Evolutionary conservation across 2,113 vertebrate species (phyloP).

Genomic region (Tyto alba): DNA sequence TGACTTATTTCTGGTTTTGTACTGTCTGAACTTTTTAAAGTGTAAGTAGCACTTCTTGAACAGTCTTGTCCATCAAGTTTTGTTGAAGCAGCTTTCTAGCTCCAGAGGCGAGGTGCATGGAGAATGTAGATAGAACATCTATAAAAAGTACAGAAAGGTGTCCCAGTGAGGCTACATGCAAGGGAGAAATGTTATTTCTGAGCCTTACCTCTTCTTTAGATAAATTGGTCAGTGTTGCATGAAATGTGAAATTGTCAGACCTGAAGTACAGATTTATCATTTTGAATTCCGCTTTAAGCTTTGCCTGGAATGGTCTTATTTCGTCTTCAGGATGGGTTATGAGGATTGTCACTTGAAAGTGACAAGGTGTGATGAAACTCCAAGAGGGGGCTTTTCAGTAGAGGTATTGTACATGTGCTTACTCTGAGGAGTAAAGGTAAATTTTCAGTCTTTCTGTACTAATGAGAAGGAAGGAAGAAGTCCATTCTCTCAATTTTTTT

Average conservation of each 20-base stretch:
- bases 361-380: neutral
- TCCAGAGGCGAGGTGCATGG: neutral
- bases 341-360: neutral
- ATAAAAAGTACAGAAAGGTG: neutral
- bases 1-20: neutral
- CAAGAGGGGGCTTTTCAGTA: neutral
- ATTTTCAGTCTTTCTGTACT: neutral
- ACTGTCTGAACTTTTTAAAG: neutral
- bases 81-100: neutral
- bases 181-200: neutral
- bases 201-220: neutral
- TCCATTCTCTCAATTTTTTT: neutral
- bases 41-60: neutral
- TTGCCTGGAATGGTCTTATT: neutral
- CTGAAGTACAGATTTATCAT: neutral
- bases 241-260: neutral
- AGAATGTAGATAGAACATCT: neutral
- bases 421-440: neutral
- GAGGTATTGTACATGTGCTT: neutral
- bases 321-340: neutral
- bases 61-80: neutral
- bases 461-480: neutral
- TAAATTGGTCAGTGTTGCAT: neutral
- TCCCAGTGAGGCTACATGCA: neutral
- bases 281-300: neutral